A percentile compares a stretch with the other conserved stretches of the same genome.
These are phyloP conservation scores for Heterodera carotae DNA, from an alignment of 1,140 invertebrate species.

Conservation along the genomic window DNA sequence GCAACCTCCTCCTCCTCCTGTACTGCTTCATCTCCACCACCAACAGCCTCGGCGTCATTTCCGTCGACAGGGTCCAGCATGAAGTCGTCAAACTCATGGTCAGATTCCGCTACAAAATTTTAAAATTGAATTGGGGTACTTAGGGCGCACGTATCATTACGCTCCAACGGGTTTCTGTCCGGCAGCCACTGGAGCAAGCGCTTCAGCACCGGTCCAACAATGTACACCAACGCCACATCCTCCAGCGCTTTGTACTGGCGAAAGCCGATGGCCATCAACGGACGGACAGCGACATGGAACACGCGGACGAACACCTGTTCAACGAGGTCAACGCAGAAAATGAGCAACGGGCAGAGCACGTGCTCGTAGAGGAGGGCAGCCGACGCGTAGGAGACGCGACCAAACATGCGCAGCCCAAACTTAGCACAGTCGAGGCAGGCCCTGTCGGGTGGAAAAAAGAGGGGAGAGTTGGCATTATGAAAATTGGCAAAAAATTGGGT, in stretches of 20 bases:
- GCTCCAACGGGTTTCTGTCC: slow-evolving; percentile 56
- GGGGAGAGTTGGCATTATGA: too few species aligned
- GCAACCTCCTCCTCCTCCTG: neutral
- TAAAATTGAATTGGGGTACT: neutral
- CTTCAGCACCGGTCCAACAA: slow-evolving; percentile 55
- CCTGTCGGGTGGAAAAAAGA: neutral
- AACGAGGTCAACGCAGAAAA: slow-evolving; percentile 17
- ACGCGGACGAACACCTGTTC: slow-evolving; percentile 17
- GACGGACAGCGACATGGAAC: slow-evolving; percentile 38
- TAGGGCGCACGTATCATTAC: slow-evolving; percentile 33
- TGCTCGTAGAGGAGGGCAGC: slow-evolving; percentile 29
- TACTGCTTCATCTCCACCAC: too few species aligned
- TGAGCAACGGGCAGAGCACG: slow-evolving; percentile 22
- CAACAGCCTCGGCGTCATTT: neutral
- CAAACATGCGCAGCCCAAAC: slow-evolving; percentile 14
- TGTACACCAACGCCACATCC: slow-evolving; percentile 53
- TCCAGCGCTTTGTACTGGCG: slow-evolving; percentile 53
- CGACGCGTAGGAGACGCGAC: slow-evolving; percentile 12
- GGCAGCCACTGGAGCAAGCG: slow-evolving; percentile 50
- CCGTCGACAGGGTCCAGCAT: slow-evolving; percentile 21
- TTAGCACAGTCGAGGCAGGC: slow-evolving; percentile 15
- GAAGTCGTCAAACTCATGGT: slow-evolving; percentile 41
- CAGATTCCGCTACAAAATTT: slow-evolving; percentile 32
- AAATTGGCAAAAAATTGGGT: neutral
- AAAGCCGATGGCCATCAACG: slow-evolving; percentile 47